Evolutionary conservation across 2,113 vertebrate species (phyloP).

Genomic region (Cheilinus undulatus): DNA sequence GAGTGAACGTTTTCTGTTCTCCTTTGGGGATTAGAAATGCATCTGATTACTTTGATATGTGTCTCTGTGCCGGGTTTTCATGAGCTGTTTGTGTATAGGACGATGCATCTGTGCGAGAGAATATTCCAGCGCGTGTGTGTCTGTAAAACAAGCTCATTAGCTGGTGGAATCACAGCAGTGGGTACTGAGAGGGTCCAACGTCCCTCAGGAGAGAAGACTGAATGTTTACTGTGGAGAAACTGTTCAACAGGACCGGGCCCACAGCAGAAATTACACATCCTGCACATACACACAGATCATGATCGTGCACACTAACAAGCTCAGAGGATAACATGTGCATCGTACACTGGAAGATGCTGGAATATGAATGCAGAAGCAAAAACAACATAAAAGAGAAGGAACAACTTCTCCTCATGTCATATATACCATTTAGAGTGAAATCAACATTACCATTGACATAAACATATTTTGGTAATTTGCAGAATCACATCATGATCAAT

Average conservation of each 20-base stretch:
- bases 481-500: no score
- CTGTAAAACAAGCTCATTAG: slow-evolving; percentile 72
- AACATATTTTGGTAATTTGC: no score
- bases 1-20: slow-evolving; percentile 23
- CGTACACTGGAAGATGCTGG: not conserved
- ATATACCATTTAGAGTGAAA: no score
- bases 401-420: no score
- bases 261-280: slow-evolving; percentile 40
- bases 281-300: slow-evolving; percentile 15
- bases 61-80: slow-evolving; percentile 8
- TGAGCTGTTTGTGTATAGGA: slow-evolving; percentile 1
- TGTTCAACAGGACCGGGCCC: slow-evolving; percentile 36
- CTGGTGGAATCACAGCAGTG: slow-evolving; percentile 57
- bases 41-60: slow-evolving; percentile 38
- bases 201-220: slow-evolving; percentile 52
- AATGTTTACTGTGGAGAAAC: slow-evolving; percentile 62
- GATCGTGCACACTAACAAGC: not conserved
- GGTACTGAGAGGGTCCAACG: slow-evolving; percentile 55
- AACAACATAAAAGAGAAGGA: not conserved
- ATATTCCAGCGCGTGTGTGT: slow-evolving; percentile 13
- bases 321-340: no score
- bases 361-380: slow-evolving; percentile 9
- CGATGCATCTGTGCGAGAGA: not conserved
- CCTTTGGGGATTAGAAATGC: slow-evolving; percentile 35
- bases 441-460: no score